phyloP scores from a whole-genome alignment of 2,797 vertebrate species.

The Trichosurus vulpecula region DNA sequence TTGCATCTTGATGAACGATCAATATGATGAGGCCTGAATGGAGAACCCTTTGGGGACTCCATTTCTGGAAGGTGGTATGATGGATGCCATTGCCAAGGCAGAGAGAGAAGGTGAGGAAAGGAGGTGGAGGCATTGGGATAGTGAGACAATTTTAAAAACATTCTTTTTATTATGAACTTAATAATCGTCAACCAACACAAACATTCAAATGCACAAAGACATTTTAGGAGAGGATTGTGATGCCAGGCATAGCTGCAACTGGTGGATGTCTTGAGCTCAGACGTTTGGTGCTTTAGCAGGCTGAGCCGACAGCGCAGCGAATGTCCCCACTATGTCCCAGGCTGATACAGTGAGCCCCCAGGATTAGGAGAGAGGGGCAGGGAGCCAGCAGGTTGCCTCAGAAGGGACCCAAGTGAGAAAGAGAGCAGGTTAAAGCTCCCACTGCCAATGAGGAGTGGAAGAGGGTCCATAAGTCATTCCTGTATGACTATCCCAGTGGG shows the following conservation, averaged over 20 bases:
- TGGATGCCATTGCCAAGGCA: not conserved
- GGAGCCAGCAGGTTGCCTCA: not conserved
- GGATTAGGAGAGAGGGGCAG: not conserved
- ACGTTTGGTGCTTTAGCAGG: not conserved
- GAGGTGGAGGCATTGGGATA: not conserved
- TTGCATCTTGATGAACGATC: not conserved
- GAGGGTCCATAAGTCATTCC: not conserved
- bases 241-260: rapidly evolving
- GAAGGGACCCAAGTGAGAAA: not conserved
- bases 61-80: not conserved
- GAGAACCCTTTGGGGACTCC: not conserved
- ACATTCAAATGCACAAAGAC: not conserved
- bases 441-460: not conserved
- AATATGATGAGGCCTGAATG: not conserved
- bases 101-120: not conserved
- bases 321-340: not conserved
- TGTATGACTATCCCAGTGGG: not conserved
- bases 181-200: not conserved
- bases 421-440: not conserved
- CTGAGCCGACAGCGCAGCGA: rapidly evolving
- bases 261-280: not conserved
- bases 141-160: not conserved
- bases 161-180: not conserved
- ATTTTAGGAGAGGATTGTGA: not conserved
- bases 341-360: not conserved